Base-by-base conservation (phyloP, 2,113 vertebrate genomes). In the Xyliphius kryptos region DNA sequence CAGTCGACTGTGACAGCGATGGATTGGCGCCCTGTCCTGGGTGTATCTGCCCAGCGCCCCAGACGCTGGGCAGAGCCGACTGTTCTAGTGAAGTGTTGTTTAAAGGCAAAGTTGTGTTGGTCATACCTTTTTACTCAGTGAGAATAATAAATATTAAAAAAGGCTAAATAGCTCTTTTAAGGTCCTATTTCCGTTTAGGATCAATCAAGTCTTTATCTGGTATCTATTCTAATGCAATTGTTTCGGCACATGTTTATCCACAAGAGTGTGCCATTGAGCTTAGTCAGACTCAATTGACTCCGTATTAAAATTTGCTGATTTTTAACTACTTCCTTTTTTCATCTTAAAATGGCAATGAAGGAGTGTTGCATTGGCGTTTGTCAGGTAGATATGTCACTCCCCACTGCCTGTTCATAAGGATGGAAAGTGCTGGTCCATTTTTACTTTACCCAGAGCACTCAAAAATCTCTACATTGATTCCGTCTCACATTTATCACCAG, bases 181-280 rank as follows among this genome's bases (percentile, higher is more conserved):
- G 26, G 4, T 32, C 26, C 7, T 32, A 5, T 32, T 32, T 5
- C 1, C 26, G 4, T 32, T 32, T 32, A 6, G 26, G 26, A 32
- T 32, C 26, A 32, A 32, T 32, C 4, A 32, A 32, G 7, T 32
- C 4, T 1, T 6, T 32, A 32, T 26, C 22, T 26, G 6, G 22
- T 26, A 26, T 13, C 40, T 41, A 41, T 41, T 41, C 40, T 13
- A n/a, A 14, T 3, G 12, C 1, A 15, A 46, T 67, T 26, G 15
- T 19, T 57, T 17, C n/a, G 7, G 15, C 13, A 40, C 5, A 55
- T 6, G 17, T 49, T 20, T 38, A 7, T 14, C 58, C 71, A 70
- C 71, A 43, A 70, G 71, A 70, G 63, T 58, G 55, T 37, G 22
- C 14, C 21, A 32, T 67, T 63, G 62, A 62, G 53, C 59, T 52